Conservation (phyloP, 2,113 vertebrate species). For the Cisticola juncidis region DNA sequence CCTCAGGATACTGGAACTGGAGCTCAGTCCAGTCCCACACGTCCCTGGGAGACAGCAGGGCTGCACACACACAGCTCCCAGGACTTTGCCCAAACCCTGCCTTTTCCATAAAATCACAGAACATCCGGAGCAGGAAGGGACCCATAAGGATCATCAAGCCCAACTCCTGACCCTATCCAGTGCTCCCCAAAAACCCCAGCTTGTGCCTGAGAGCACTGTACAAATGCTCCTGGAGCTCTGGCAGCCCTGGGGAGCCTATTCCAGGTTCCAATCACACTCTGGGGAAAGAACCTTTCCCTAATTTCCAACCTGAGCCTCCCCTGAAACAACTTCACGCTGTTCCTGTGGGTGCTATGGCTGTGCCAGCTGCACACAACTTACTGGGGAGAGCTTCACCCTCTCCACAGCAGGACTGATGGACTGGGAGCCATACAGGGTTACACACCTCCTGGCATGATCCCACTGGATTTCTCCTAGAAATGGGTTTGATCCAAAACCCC, state of each 20-base stretch:
- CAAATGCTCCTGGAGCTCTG: fast-evolving
- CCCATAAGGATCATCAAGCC: neutral
- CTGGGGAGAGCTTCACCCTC: fast-evolving
- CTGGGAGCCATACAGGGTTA: neutral
- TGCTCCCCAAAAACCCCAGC: neutral
- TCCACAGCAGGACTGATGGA: neutral
- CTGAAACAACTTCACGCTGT: neutral
- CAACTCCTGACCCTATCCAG: neutral
- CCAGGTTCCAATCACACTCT: neutral
- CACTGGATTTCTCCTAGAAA: neutral
- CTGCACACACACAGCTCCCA: neutral
- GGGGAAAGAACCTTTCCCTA: neutral
- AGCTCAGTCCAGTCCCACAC: neutral
- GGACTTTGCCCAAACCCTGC: neutral
- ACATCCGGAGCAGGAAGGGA: neutral
- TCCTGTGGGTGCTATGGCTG: neutral
- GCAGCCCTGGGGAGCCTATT: neutral
- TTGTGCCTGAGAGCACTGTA: neutral
- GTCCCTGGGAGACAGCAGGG: neutral
- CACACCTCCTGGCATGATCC: neutral
- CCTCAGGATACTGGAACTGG: neutral
- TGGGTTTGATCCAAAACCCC: neutral
- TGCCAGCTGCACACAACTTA: neutral
- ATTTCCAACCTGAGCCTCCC: neutral
- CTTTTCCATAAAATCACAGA: neutral